Percentiles rank a stretch among this genome's conserved stretches.
Conservation (phyloP, 2,113 vertebrate species). For the Podarcis cretensis region DNA sequence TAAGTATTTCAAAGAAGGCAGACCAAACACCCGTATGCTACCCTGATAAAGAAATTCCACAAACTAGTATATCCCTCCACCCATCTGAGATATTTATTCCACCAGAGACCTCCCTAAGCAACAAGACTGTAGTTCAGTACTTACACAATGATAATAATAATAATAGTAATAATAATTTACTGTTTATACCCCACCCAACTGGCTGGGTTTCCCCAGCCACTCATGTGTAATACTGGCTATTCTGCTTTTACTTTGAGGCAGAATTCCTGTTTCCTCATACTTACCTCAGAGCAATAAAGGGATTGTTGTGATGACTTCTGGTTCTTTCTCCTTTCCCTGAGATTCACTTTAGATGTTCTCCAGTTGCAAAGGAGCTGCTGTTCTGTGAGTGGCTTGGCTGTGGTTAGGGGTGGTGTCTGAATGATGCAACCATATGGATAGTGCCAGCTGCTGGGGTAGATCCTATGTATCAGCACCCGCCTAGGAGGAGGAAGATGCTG, state of each 20-base stretch:
- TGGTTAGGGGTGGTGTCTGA: background rate
- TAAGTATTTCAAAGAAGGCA: background rate
- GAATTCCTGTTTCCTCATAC: background rate
- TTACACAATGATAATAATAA: background rate
- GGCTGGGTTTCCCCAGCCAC: no score
- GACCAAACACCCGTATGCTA: slow-evolving; percentile 6
- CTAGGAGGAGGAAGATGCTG: background rate
- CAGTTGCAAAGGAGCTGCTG: background rate
- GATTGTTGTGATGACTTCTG: background rate
- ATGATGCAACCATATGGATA: background rate
- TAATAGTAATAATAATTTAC: no score
- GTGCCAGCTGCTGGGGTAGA: background rate
- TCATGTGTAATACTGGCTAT: background rate
- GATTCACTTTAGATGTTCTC: background rate
- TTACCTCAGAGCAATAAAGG: background rate
- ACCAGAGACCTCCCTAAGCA: background rate
- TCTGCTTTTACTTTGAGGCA: background rate
- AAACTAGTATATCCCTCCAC: background rate
- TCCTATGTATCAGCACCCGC: background rate
- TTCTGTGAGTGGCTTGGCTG: background rate
- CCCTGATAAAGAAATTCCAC: background rate
- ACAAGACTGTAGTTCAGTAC: background rate
- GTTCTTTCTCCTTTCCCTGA: background rate
- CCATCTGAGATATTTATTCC: background rate
- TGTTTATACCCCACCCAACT: no score